Conservation (phyloP, 2,888 invertebrate species). For the Dexiosoma caninum region DNA sequence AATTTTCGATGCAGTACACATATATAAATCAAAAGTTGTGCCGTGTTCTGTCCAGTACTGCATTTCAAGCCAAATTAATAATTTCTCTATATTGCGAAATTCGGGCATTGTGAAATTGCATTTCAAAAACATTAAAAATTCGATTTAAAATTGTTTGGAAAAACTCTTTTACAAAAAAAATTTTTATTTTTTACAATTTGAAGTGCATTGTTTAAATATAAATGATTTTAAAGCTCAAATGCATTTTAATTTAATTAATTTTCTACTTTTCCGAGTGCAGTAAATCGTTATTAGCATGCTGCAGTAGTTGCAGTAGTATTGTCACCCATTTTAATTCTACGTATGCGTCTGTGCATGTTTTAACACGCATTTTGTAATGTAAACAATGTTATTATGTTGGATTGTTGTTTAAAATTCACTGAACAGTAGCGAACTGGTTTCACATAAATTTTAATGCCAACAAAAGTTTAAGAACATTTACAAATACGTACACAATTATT, state of each 20-base stretch:
- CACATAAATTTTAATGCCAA: slow-evolving; percentile 34
- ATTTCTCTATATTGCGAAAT: too few species aligned
- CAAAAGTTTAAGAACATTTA: slow-evolving; percentile 26
- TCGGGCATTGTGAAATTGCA: too few species aligned
- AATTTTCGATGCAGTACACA: too few species aligned
- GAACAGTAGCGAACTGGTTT: slow-evolving; percentile 50
- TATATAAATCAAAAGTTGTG: too few species aligned
- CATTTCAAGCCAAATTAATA: too few species aligned
- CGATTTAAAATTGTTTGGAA: too few species aligned
- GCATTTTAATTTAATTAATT: slow-evolving; percentile 7
- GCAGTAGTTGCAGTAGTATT: background rate
- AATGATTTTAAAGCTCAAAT: too few species aligned
- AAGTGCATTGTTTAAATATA: too few species aligned
- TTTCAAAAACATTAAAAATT: too few species aligned
- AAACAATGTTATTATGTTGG: slow-evolving; percentile 30
- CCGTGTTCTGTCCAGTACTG: too few species aligned
- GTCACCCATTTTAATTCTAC: slow-evolving; percentile 5
- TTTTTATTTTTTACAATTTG: too few species aligned
- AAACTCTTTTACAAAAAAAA: too few species aligned
- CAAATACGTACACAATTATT: background rate
- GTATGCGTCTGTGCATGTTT: background rate
- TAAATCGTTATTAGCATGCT: background rate
- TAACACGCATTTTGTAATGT: slow-evolving; percentile 6
- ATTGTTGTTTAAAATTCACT: slow-evolving; percentile 45
- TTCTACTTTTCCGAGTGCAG: background rate